Conservation (phyloP, 2,888 invertebrate species). For the Tenthredo notha region DNA sequence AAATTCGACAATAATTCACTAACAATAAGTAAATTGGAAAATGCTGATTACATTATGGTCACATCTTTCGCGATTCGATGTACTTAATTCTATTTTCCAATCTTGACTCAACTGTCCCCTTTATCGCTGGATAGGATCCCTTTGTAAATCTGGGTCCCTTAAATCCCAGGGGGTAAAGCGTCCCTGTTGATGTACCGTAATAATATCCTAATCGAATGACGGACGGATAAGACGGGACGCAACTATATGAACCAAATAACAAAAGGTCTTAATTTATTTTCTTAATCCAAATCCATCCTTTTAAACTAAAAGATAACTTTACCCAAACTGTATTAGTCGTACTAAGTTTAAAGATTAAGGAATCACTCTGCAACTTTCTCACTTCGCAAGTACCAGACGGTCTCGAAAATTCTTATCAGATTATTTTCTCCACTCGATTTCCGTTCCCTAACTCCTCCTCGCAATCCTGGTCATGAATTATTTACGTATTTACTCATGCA, state of each 20-base stretch:
- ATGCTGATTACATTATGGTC: not conserved
- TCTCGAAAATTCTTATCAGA: not conserved
- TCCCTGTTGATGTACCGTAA: slow-evolving; percentile 16
- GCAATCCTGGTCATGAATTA: not conserved
- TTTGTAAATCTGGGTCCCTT: not conserved
- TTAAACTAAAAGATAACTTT: slow-evolving; percentile 12
- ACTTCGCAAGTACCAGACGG: not conserved
- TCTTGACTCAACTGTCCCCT: not conserved
- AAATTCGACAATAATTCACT: not conserved
- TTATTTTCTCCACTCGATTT: slow-evolving; percentile 23
- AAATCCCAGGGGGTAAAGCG: slow-evolving; percentile 7
- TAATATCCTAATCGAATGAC: slow-evolving; percentile 40
- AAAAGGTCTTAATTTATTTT: slow-evolving; percentile 25
- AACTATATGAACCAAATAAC: not conserved
- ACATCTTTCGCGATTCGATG: not conserved
- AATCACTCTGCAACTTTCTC: not conserved
- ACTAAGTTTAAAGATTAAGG: slow-evolving; percentile 10
- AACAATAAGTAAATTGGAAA: not conserved
- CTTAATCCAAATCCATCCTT: not conserved
- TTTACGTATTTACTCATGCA: not conserved
- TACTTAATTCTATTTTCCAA: not conserved
- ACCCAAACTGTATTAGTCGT: not conserved
- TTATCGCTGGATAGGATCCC: slow-evolving; percentile 12
- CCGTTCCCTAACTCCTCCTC: not conserved
- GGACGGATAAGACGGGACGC: not conserved